Evolutionary conservation across 2,797 vertebrate species (phyloP).

Genomic region (Fistularia tabacaria): DNA sequence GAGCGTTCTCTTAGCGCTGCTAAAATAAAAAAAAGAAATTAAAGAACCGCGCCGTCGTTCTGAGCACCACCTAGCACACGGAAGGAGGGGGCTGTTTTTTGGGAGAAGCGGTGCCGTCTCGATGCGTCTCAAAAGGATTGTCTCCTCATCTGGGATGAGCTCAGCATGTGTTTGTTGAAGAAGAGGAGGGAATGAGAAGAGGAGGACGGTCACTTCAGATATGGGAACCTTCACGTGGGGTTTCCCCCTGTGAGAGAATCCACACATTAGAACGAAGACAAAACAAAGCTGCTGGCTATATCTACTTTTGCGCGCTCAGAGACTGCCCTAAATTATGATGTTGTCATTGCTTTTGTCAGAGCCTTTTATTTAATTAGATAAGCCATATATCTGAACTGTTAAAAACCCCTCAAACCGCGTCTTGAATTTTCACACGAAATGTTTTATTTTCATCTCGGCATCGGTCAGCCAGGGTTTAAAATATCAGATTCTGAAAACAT

Average conservation of each 20-base stretch:
- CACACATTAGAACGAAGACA: not conserved
- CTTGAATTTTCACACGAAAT: no score
- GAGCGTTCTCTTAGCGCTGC: constrained; percentile 16
- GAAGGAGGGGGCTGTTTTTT: not conserved
- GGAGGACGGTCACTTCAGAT: constrained; percentile 32
- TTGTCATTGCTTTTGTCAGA: no score
- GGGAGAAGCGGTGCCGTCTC: constrained; percentile 19
- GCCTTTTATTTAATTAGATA: no score
- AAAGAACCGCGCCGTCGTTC: constrained; percentile 14
- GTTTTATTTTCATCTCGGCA: no score
- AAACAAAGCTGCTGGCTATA: no score
- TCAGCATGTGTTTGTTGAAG: constrained; percentile 42
- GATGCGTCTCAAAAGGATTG: constrained; percentile 12
- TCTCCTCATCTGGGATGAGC: constrained; percentile 19
- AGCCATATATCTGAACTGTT: no score
- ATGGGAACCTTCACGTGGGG: constrained; percentile 12
- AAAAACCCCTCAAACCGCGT: no score
- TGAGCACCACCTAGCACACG: constrained; percentile 9
- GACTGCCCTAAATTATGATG: no score
- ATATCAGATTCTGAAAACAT: no score
- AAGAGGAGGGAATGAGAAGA: constrained; percentile 33
- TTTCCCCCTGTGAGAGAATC: constrained; percentile 18
- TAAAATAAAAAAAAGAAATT: constrained; percentile 15
- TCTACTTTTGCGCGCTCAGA: no score
- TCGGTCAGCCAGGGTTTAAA: no score